Base-by-base conservation (phyloP, 2,888 invertebrate genomes). In the Meiosimyza decipiens region DNA sequence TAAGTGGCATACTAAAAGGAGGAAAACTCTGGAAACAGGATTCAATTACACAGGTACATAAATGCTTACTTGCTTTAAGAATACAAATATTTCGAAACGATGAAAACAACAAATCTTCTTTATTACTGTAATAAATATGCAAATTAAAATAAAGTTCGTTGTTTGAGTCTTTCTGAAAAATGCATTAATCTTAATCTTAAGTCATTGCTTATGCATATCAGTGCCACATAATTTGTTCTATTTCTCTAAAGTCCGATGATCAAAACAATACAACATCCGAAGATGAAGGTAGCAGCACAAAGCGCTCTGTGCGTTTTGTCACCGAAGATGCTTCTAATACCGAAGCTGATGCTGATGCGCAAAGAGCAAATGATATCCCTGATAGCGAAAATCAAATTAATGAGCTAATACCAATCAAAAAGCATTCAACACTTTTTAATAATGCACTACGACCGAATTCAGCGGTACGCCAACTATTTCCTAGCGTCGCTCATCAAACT, bases 401-500 rank as follows among this genome's bases (percentile, higher is more conserved):
- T 74, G 87, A 87, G 74, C 80, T 86, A 28, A 86, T 87, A 74
- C 85, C 87, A 49, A 84, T 87, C 69, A 87, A 86, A 74, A 87
- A 87, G 75, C 87, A 87, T 74, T 87, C 87, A 9, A 87, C 86
- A 18, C 79, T 87, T 6, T 87, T 87, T 75, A 86, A 86, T 73
- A 87, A 87, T 74, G 86, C 87, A 13, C 75, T 87, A 71, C 82
- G 87, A 67, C 87, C 94, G 7, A 95, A 94, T 85, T 95, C 95
- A 0, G 95, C 95, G 4, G 94, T 95, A 9, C 90, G 95, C 71
- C 95, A 95, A 82, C 87, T 95, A 68, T 95, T 95, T 84, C 95
- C 94, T 28, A 91, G 91, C 80, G 89, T 91, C 49, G 90, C 91
- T 3, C 93, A 93, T 12, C 92, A 92, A 54, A 81, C 85, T 11